phyloP scores from a whole-genome alignment of 64 coral and sea anemone species.

The Stichodactyla helianthus region DNA sequence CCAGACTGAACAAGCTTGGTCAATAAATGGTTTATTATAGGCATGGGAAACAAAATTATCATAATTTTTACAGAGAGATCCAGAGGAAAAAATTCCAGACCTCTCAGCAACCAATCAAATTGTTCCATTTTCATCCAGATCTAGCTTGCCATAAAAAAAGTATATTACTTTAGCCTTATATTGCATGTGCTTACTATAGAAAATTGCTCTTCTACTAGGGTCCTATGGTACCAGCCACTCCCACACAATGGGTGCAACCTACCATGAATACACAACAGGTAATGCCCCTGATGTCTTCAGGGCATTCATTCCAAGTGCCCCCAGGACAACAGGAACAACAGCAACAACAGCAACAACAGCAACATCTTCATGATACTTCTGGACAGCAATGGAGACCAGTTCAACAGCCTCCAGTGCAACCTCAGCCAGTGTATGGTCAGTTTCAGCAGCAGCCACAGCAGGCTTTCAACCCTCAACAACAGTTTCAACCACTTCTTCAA shows the following conservation, averaged over 20 bases:
- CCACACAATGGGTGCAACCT: background rate
- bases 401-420: background rate
- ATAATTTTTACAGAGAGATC: too few relatives aligned
- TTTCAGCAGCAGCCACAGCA: conserved; percentile 31
- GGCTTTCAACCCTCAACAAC: conserved; percentile 24
- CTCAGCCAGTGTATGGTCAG: background rate
- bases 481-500: conserved; percentile 23
- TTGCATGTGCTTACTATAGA: background rate
- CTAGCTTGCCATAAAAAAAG: too few relatives aligned
- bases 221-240: background rate
- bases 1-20: too few relatives aligned
- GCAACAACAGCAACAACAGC: background rate
- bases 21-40: too few relatives aligned
- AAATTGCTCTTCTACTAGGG: background rate
- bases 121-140: too few relatives aligned
- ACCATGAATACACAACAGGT: background rate
- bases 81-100: too few relatives aligned
- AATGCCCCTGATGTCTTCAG: background rate
- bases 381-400: background rate
- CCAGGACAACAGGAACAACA: background rate
- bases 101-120: too few relatives aligned
- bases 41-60: too few relatives aligned
- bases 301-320: background rate
- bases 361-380: background rate
- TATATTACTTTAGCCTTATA: background rate